phyloP scores from a whole-genome alignment of 2,797 vertebrate genomes.

The Cirrhinus molitorella region DNA sequence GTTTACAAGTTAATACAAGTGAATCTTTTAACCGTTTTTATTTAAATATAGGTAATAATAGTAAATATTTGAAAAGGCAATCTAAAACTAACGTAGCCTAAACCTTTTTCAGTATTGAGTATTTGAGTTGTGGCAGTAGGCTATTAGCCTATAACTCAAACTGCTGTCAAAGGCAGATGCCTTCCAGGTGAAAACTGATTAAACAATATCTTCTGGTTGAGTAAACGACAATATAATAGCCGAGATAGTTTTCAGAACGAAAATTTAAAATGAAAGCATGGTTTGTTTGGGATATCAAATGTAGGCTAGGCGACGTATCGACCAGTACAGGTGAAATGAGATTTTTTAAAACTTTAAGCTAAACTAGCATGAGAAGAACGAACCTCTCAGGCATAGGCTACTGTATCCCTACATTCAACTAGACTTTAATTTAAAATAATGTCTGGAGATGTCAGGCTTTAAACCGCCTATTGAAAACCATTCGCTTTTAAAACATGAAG shows the following conservation, averaged over 20 bases:
- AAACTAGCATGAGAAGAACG: not conserved
- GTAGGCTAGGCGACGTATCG: not conserved
- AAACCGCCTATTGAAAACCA: not conserved
- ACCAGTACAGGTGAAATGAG: not conserved
- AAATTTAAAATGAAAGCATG: not conserved
- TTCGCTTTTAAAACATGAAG: not conserved
- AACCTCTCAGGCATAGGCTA: not conserved
- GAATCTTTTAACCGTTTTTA: not conserved
- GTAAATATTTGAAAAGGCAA: not conserved
- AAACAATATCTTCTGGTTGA: conserved; percentile 16
- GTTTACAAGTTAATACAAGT: too few relatives aligned
- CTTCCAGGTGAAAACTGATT: not conserved
- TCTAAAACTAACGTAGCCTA: not conserved
- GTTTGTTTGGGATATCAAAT: not conserved
- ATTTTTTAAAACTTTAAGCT: not conserved
- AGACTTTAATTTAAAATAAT: not conserved
- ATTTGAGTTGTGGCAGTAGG: not conserved
- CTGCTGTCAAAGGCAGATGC: not conserved
- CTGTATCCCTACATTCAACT: not conserved
- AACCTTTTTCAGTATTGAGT: not conserved
- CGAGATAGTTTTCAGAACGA: not conserved
- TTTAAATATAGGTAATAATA: not conserved
- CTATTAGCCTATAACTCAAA: not conserved
- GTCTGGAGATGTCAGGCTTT: not conserved
- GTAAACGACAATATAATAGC: not conserved